Base-by-base conservation (phyloP, 2,797 vertebrate species). In the Myripristis murdjan region DNA sequence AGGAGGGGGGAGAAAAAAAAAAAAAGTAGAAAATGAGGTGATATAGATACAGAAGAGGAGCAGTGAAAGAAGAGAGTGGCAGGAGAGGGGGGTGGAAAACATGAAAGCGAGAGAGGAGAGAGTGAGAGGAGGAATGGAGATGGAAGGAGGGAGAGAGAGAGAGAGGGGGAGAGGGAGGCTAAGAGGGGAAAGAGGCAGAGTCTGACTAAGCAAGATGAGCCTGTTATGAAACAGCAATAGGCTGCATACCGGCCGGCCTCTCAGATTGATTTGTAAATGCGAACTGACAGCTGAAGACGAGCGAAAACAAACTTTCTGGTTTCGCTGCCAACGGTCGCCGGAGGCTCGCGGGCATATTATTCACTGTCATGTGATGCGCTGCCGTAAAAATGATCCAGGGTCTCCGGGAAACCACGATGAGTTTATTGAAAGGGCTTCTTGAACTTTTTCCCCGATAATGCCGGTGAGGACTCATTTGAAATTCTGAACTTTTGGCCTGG, bases 291-390 rank as follows among this genome's bases (percentile, higher is more conserved):
- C 76, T 81, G 77, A 83, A 86, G 87, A 87, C 53, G 73, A 86
- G 70, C 80, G 79, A 87, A 91, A 91, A 90, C 88, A 92, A 85
- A 88, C 85, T 87, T 91, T 84, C 82, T 89, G 88, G 74, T 90
- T 88, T 84, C 47, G 77, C 82, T 90, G 90, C 86, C 92, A 92
- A 81, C 82, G 77, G 51, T 89, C 79, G 58, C 81, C 84, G 79
- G 75, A 61, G 68, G 69, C 88, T 86, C 0, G 54, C 75, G 75
- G 84, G 74, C 86, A 62, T 79, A 83, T 82, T 82, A 79, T 85
- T 89, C 78, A 79, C 73, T 69, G 81, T 79, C 81, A 74, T 80
- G 81, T 86, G 81, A 89, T 68, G 81, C 62, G 58, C 76, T 44
- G 70, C 68, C 66, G 58, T 84, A 83, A 57, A 75, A 47, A 58